Conservation (phyloP, 30 jellyfish, hydroid and myxozoan genomes). For the Clytia hemisphaerica region DNA sequence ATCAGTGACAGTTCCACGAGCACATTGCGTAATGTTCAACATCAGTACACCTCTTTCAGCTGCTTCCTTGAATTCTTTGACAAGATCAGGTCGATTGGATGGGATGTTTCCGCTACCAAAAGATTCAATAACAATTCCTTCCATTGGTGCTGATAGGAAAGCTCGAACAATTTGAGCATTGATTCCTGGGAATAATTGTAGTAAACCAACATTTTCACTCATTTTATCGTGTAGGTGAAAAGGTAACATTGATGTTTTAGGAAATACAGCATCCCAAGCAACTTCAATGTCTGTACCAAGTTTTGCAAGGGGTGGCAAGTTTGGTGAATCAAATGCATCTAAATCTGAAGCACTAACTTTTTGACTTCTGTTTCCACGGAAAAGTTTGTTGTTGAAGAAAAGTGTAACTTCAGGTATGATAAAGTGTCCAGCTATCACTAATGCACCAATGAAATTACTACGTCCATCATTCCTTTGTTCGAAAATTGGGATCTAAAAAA, state of each 20-base stretch:
- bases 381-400: conserved; percentile 64
- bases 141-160: conserved; percentile 78
- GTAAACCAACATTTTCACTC: conserved; percentile 90
- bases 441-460: conserved; percentile 86
- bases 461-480: conserved; percentile 92
- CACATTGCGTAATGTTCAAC: conserved; percentile 78
- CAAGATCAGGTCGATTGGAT: conserved; percentile 81
- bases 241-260: conserved; percentile 32
- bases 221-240: conserved; percentile 50
- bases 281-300: conserved; percentile 81
- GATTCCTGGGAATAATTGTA: conserved; percentile 84
- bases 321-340: conserved; percentile 92
- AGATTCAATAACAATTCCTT: conserved; percentile 86
- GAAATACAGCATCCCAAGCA: conserved; percentile 91
- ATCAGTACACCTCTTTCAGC: conserved; percentile 69
- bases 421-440: conserved; percentile 90
- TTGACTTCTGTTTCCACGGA: conserved; percentile 79
- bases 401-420: conserved; percentile 90
- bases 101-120: conserved; percentile 97
- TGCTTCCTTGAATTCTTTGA: conserved; percentile 69
- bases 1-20: conserved; percentile 80
- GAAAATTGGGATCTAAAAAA: conserved; percentile 78
- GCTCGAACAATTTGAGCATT: conserved; percentile 78
- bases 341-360: conserved; percentile 74
- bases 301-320: conserved; percentile 82